Evolutionary conservation across 2,888 invertebrate genomes (phyloP), one percentile per base, ranked within the genome.

Genomic region (Apotomis turbidana): DNA sequence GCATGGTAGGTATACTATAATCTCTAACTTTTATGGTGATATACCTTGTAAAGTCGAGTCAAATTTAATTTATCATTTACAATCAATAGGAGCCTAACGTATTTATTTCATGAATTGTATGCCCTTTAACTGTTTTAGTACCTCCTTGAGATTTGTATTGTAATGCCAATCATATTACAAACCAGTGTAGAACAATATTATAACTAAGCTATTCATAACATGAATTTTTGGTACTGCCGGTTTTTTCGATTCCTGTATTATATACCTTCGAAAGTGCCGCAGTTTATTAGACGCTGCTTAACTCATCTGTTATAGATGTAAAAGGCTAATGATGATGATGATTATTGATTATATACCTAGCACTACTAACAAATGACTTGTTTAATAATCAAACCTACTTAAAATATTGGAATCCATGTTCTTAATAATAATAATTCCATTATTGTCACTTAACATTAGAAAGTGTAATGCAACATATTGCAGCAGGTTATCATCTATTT

Each of bases 1-100:
- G 61, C 8, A 71, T 71, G 71, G 71, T 71, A 55, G 57, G 71
- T n/a, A 13, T 3, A 12, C 49, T 27, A 51, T 13, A 67, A 5
- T 49, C 5, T 10, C 15, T 63, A 51, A 4, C 51, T 52, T n/a
- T 9, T 6, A 10, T 59, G 3, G 5, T 51, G 10, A 38, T 57
- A 57, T 6, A 49, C 5, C 36, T 57, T 6, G 5, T 54, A 38
- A 55, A 10, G 9, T 55, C 49, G 8, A 46, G 4, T 61, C 13
- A 13, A 38, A 57, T 49, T 70, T 41, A 15, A 54, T 4, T 57
- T 62, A 49, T 15, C 57, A 27, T 38, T 61, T 8, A 62, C 55
- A 57, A 62, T 70, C 49, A 62, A 70, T 57, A 69, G 46, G n/a
- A 57, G n/a, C n/a, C 15, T 13, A 12, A 46, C 10, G 36, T 41